Base-by-base conservation (phyloP, 2,888 invertebrate genomes). In the Punctoribates punctum region DNA sequence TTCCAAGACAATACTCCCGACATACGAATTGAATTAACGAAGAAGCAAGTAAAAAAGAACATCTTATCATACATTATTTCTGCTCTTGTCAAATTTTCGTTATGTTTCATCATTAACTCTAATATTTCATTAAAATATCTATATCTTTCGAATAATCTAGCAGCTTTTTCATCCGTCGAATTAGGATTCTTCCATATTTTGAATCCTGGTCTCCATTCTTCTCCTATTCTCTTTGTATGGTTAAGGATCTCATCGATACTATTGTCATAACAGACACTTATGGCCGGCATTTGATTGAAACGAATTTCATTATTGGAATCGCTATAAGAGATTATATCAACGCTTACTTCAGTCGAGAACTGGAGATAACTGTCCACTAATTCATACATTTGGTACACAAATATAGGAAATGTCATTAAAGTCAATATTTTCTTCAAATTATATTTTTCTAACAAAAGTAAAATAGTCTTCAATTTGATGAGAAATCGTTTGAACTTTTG, bases 261-360 rank as follows among this genome's bases (percentile, higher is more conserved):
- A n/a, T 51, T 17, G 2, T 17, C 51, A 51, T 51, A n/a, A 51
- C 20, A 51, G 11, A 51, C 51, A n/a, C 5, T 51, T n/a, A 51
- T 51, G 5, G 51, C 20, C n/a, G 51, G 17, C 8, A 51, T 9
- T 2, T 2, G 2, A n/a, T 20, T 5, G 3, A 5, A 51, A 5
- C n/a, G n/a, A 2, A 51, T 20, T 5, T 51, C n/a, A 20, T 51
- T 51, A 20, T 51, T n/a, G 2, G 5, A 20, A 51, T n/a, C 20
- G 1, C 51, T 51, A 20, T n/a, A 20, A 20, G 51, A 51, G 4
- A 51, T 51, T 20, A 51, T 51, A 5, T 51, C n/a, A 51, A 51
- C 51, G 51, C 51, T 51, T n/a, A 20, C 51, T 51, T n/a, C 51
- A 51, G 51, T 51, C n/a, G 51, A 51, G 20, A 51, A 20, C n/a